phyloP scores from a whole-genome alignment of 2,113 vertebrate genomes.

The Lophius piscatorius region DNA sequence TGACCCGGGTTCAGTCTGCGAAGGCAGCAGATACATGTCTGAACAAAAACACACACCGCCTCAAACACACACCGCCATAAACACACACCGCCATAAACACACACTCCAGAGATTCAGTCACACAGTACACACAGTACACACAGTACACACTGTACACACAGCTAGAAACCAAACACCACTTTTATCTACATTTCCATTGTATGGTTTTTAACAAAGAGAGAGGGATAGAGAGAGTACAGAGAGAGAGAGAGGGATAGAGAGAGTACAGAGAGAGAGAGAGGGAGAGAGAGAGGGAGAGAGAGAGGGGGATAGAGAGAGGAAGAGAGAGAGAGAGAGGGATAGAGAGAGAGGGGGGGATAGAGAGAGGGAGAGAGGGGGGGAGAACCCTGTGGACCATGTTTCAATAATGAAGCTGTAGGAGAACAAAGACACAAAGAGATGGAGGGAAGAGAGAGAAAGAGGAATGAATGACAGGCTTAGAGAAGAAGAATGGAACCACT shows the following conservation, averaged over 20 bases:
- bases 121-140: not conserved
- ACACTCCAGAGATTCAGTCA: not conserved
- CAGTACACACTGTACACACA: not conserved
- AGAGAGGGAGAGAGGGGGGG: conserved; percentile 19
- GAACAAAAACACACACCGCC: not conserved
- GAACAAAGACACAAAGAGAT: conserved; percentile 70
- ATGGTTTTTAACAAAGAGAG: conserved; percentile 31
- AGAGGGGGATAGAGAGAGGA: too few relatives aligned
- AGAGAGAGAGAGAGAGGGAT: too few relatives aligned
- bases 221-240: too few relatives aligned
- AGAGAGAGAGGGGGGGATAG: too few relatives aligned
- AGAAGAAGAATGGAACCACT: conserved; percentile 56
- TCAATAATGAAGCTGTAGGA: conserved; percentile 66
- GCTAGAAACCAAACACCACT: conserved; percentile 58
- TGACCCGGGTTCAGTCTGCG: conserved; percentile 29
- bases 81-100: not conserved
- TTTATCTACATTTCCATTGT: conserved; percentile 64
- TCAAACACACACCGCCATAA: not conserved
- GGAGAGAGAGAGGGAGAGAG: too few relatives aligned
- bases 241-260: too few relatives aligned
- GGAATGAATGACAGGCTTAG: conserved; percentile 61
- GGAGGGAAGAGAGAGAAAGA: conserved; percentile 44
- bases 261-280: too few relatives aligned
- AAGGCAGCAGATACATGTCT: conserved; percentile 18
- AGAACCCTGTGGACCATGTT: conserved; percentile 45